Base-by-base conservation (phyloP, 2,797 vertebrate species). In the Acipenser ruthenus region DNA sequence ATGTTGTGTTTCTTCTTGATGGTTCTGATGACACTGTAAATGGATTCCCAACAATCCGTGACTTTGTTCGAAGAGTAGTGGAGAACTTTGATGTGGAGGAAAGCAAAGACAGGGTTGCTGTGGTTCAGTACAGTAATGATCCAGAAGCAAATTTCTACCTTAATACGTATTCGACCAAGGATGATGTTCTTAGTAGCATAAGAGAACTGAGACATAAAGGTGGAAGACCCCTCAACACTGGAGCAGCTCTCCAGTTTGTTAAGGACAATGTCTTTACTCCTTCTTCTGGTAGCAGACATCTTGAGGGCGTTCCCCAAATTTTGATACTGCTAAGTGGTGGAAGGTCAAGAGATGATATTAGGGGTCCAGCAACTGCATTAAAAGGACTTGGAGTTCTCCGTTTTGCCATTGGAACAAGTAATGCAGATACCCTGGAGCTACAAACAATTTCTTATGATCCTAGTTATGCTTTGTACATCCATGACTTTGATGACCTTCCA, bases 161-260 rank as follows among this genome's bases (percentile, higher is more conserved):
- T 23, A 87, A 85, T 71, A 83, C 82, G 48, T 68, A 82, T 70
- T 71, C 71, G 67, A 82, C 79, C 65, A 65, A 77, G 65, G 71
- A 80, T 55, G 68, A 76, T 53, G 71, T 84, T 74, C 15, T 48
- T 55, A 65, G 73, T 23, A 73, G 63, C 18, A 63, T 88, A 60
- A 65, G 4, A 68, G 60, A 18, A 51, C 23, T 87, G 56, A 76
- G 13, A 50, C 80, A 79, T 62, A 87, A 78, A 80, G 87, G 86
- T 70, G 85, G 87, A 9, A 77, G 70, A 67, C 62, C 66, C 37
- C 79, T 75, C 47, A 85, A 86, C 68, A 87, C 84, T 67, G 86
- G 86, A 10, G 75, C 77, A 68, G 84, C 85, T 10, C 75, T 88
- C n/a, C 78, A 82, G 69, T 87, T 78, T 9, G 70, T 84, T 47